These are phyloP conservation scores for Fukomys damarensis DNA, from an alignment of 2,113 vertebrate genomes.

Conservation along the genomic window DNA sequence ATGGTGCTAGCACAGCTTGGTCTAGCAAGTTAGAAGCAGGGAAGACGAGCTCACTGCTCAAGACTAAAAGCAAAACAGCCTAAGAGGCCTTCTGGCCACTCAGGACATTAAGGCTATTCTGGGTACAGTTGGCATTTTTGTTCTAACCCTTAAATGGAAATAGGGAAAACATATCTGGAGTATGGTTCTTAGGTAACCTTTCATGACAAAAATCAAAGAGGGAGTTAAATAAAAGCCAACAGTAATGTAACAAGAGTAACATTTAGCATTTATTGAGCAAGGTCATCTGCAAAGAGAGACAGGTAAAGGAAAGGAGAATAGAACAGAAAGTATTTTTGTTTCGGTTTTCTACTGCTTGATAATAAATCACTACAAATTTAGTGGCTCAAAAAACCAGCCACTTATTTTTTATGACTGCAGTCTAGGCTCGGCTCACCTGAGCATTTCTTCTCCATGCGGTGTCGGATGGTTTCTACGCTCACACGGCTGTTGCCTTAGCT, in stretches of 20 bases:
- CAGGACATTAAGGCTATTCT: neutral
- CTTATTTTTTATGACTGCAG: neutral
- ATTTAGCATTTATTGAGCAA: neutral
- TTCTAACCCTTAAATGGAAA: neutral
- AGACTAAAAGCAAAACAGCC: constrained; percentile 23
- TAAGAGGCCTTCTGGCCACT: neutral
- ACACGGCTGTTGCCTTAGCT: neutral
- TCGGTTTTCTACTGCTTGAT: neutral
- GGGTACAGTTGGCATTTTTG: neutral
- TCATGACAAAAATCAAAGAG: constrained; percentile 14
- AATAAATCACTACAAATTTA: neutral
- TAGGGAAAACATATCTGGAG: neutral
- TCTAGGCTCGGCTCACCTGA: neutral
- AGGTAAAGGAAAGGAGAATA: neutral
- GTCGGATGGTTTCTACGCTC: neutral
- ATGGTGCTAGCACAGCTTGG: constrained; percentile 29
- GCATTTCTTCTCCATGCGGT: neutral
- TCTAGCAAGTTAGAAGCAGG: constrained; percentile 47
- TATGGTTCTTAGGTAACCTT: neutral
- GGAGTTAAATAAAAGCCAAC: neutral
- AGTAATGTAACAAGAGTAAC: neutral
- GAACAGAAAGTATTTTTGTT: neutral
- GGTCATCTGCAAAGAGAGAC: neutral
- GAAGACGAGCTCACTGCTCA: constrained; percentile 44
- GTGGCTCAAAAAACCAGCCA: neutral